Conservation (phyloP, 1,140 invertebrate species). For the Euwallacea fornicatus region DNA sequence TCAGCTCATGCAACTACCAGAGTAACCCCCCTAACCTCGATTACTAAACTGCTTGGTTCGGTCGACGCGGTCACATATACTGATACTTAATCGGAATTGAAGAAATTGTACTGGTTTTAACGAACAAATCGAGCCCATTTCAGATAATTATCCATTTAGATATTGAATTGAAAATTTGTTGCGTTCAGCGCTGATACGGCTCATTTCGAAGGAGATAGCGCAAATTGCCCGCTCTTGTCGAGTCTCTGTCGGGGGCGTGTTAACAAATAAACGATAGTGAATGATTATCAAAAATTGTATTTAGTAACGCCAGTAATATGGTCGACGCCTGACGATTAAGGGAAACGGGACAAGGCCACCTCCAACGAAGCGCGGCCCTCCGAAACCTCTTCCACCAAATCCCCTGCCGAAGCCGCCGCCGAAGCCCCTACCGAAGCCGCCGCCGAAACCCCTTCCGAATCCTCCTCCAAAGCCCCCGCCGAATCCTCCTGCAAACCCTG, state of each 20-base stretch:
- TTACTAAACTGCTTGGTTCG: background rate
- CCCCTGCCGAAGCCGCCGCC: constrained; percentile 11
- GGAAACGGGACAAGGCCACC: background rate
- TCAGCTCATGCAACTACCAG: too few relatives aligned
- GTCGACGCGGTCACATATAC: background rate
- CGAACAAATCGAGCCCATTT: constrained; percentile 1
- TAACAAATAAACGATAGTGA: too few relatives aligned
- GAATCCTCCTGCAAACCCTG: background rate
- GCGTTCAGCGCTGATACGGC: too few relatives aligned
- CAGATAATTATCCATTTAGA: constrained; percentile 3
- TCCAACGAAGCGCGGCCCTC: background rate
- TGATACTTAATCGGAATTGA: background rate
- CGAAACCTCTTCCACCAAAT: constrained; percentile 17
- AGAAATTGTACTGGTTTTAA: constrained; percentile 9
- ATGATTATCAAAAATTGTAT: background rate
- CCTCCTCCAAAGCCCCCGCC: constrained; percentile 10
- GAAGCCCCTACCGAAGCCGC: background rate
- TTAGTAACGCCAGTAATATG: background rate
- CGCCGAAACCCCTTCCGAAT: constrained; percentile 7
- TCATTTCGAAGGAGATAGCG: too few relatives aligned
- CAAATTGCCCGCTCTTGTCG: too few relatives aligned
- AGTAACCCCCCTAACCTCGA: too few relatives aligned
- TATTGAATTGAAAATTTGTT: constrained; percentile 1
- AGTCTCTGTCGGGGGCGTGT: too few relatives aligned
- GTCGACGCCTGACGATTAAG: background rate